Evolutionary conservation across 2,888 invertebrate species (phyloP).

Genomic region (Rhodophaea formosa): DNA sequence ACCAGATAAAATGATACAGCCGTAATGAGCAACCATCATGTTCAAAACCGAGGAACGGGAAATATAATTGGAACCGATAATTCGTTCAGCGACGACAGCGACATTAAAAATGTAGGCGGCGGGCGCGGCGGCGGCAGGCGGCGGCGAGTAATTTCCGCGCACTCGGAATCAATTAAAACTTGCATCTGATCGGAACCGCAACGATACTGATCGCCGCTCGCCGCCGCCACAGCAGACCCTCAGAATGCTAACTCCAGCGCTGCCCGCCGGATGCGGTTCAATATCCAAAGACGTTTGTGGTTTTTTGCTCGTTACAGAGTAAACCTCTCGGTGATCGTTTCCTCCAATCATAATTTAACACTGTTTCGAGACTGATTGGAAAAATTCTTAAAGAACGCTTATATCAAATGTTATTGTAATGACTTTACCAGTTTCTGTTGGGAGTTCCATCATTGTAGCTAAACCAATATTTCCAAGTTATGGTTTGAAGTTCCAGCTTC

Average conservation of each 20-base stretch:
- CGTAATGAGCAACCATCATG: background rate
- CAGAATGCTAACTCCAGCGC: background rate
- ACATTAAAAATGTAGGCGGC: constrained; percentile 11
- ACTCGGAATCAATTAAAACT: constrained; percentile 29
- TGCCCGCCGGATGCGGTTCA: background rate
- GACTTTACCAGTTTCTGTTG: too few species aligned
- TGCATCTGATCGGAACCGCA: constrained; percentile 22
- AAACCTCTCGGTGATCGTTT: too few species aligned
- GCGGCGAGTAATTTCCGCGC: constrained; percentile 25
- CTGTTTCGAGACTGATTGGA: too few species aligned
- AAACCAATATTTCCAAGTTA: too few species aligned
- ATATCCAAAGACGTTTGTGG: too few species aligned
- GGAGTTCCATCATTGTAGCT: too few species aligned
- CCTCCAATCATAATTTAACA: too few species aligned
- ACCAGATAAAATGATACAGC: background rate
- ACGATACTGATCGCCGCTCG: constrained; percentile 19
- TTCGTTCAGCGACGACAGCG: background rate
- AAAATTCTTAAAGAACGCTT: too few species aligned
- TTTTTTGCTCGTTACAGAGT: too few species aligned
- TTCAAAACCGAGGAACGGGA: background rate
- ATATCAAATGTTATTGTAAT: too few species aligned
- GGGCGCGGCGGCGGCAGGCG: constrained; percentile 16
- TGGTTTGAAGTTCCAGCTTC: too few species aligned
- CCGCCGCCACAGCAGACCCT: constrained; percentile 6
- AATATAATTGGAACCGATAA: constrained; percentile 1